Percentiles rank a stretch among this genome's conserved stretches.
phyloP scores from a whole-genome alignment of 2,797 vertebrate species.

The Gallinago solitaria region DNA sequence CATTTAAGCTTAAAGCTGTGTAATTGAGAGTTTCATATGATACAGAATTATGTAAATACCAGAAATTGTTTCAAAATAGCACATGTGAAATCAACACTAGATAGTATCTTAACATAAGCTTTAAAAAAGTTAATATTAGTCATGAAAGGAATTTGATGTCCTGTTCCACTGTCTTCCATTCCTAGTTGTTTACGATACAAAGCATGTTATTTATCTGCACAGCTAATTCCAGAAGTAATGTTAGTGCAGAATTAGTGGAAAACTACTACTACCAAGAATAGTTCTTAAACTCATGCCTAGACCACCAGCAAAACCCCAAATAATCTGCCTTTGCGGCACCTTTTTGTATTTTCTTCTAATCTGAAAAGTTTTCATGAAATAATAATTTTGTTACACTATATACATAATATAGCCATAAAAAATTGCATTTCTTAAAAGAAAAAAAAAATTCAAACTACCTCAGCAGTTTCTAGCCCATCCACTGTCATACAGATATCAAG shows the following conservation, averaged over 20 bases:
- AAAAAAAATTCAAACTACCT: conserved; percentile 75
- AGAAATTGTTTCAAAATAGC: background rate
- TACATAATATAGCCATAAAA: background rate
- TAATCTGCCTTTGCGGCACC: background rate
- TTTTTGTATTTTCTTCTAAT: background rate
- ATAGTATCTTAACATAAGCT: background rate
- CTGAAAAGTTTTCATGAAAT: background rate
- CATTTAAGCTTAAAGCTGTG: background rate
- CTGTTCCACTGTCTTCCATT: background rate
- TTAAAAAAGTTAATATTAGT: background rate
- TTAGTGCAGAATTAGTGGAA: background rate
- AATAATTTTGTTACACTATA: background rate
- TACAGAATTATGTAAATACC: background rate
- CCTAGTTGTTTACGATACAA: background rate
- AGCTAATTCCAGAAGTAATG: background rate
- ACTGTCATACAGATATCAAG: conserved; percentile 95
- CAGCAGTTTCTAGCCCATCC: conserved; percentile 87
- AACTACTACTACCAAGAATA: background rate
- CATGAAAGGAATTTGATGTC: background rate
- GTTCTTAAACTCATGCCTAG: background rate
- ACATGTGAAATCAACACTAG: background rate
- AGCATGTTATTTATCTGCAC: background rate
- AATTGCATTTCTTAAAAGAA: background rate
- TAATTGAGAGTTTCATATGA: background rate
- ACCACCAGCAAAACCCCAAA: background rate